Evolutionary conservation across 1,140 invertebrate genomes (phyloP), one percentile per base, ranked within the genome.

Genomic region (Centruroides sculpturatus): DNA sequence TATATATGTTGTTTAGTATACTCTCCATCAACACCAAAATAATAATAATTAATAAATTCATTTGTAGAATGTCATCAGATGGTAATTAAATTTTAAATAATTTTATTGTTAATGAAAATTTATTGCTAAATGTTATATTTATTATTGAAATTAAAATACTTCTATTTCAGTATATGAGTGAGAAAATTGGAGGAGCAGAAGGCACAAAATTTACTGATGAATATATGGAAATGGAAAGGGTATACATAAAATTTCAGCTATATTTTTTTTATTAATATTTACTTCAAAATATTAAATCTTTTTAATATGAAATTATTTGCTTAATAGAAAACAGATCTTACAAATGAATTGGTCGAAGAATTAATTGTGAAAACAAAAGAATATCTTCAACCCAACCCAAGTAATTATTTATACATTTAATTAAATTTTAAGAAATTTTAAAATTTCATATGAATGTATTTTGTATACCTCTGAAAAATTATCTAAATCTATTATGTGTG

Each of bases 151-250:
- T 23, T 23, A 23, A 23, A 23, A 23, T 23, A 23, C 23, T 23
- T 23, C 23, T 23, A 36, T 36, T 53, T 62, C 80, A 99, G 93
- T 98, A 97, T 82, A 86, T 99, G 81, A 98, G 91, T 72, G 96
- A 99, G 80, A 98, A 99, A 78, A 98, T 99, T 84, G 97, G 96
- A 49, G 94, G 95, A 72, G 96, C 94, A 54, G 96, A 99, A 78
- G 94, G 95, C 71, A 99, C 97, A 65, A 98, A 98, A 79, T 82
- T 99, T 65, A 95, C 98, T 77, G 85, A 97, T 75, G 95, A 98
- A 71, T 99, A 97, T 73, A 81, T 91, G 76, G 93, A 98, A 73
- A 98, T 99, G 94, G 97, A 99, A 82, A 87, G 89, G 80, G 93
- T 97, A 81, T 82, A 80, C 76, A 35, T 55, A 55, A 55, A 13